Conservation (phyloP, 1,140 invertebrate genomes). For the Trachymyrmex cornetzi region DNA sequence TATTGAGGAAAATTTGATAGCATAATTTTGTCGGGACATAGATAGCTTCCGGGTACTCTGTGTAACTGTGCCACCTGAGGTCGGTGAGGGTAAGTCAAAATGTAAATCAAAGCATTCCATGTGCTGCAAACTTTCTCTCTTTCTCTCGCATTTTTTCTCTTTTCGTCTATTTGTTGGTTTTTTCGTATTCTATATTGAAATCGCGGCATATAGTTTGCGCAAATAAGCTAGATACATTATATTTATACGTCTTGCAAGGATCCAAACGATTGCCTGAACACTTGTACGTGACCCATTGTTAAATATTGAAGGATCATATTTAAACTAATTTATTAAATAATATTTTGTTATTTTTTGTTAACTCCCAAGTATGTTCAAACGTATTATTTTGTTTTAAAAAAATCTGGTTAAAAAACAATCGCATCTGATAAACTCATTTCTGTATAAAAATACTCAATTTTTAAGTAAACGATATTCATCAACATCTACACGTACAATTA, state of each 20-base stretch:
- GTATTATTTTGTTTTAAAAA: too few species aligned
- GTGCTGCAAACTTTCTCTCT: background rate
- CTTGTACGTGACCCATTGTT: background rate
- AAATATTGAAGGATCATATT: too few species aligned
- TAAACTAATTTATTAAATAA: too few species aligned
- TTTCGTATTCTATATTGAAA: conserved; percentile 23
- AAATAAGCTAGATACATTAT: conserved; percentile 6
- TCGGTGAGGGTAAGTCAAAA: background rate
- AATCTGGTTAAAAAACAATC: too few species aligned
- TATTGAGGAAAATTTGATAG: background rate
- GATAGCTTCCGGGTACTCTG: background rate
- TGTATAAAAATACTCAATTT: too few species aligned
- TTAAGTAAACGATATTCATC: too few species aligned
- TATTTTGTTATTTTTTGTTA: too few species aligned
- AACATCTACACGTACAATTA: too few species aligned
- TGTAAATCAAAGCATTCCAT: conserved; percentile 44
- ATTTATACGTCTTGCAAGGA: conserved; percentile 21
- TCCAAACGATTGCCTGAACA: conserved; percentile 8
- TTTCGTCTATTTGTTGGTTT: background rate
- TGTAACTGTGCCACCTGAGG: conserved; percentile 13
- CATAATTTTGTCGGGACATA: background rate
- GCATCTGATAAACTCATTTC: too few species aligned
- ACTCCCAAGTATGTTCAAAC: too few species aligned
- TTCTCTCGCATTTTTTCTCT: background rate
- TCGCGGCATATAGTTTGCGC: conserved; percentile 16